Conservation (phyloP, 2,113 vertebrate genomes). For the Mesoclemmys tuberculata region DNA sequence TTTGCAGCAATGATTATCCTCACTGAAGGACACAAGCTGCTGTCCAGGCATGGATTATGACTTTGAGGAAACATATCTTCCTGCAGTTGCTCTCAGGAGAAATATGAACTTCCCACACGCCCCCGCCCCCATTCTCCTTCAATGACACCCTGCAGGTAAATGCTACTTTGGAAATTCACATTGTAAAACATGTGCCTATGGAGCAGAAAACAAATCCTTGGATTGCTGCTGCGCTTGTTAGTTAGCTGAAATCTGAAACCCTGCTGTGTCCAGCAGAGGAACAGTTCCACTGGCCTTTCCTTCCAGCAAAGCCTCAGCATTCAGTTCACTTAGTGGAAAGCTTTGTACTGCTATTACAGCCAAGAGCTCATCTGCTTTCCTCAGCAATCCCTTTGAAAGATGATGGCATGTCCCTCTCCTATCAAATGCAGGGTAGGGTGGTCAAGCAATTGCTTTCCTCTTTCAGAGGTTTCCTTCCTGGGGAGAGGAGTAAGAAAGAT, state of each 20-base stretch:
- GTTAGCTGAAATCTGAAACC: not conserved
- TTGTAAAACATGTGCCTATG: not conserved
- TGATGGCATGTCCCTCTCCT: not conserved
- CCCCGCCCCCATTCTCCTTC: not conserved
- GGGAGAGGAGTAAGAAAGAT: not conserved
- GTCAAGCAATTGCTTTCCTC: not conserved
- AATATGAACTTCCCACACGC: too few relatives aligned
- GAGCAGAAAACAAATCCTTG: not conserved
- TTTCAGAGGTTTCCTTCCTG: not conserved
- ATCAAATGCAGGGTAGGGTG: not conserved
- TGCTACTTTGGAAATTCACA: not conserved
- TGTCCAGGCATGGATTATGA: not conserved
- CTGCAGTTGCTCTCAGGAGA: not conserved
- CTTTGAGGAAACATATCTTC: not conserved
- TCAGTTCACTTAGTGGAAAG: not conserved
- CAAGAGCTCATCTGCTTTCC: not conserved
- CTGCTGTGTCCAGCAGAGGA: not conserved
- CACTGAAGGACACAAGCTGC: not conserved
- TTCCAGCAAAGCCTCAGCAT: not conserved
- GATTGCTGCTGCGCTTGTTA: not conserved
- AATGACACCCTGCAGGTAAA: not conserved
- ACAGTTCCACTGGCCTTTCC: not conserved
- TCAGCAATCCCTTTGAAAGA: not conserved
- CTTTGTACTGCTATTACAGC: not conserved
- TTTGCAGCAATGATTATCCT: not conserved